Base-by-base conservation (phyloP, 1,140 invertebrate species). In the Harlomillsia oculata region DNA sequence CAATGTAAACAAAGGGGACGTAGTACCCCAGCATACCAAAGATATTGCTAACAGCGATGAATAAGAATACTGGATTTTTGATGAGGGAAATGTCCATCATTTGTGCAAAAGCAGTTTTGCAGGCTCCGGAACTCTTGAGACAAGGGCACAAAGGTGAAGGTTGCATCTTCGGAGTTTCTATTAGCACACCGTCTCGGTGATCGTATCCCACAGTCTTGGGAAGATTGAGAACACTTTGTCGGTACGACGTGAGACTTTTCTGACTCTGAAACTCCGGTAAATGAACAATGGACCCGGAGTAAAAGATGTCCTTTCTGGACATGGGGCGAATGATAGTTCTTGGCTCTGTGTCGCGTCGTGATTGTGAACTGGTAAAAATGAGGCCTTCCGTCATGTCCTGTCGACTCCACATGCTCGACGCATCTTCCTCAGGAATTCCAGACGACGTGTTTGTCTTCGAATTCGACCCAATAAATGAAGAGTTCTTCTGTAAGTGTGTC, bases 291-390 rank as follows among this genome's bases (percentile, higher is more conserved):
- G 89, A 93, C 23, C 95, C 94, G 13, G 92, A 91, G 75, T 98
- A 99, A 75, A 99, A 98, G 63, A 98, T 96, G 72, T 98, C 95
- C 72, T 96, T 96, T 39, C 92, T 77, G 5, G 92, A 95, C 70
- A 99, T 73, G 2, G 95, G 95, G 16, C 93, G 80, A 16, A 94
- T 83, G 73, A 94, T 86, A 57, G 80, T 72, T 5, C 78, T 48
- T n/a, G 62, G 60, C 18, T 51, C 45, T 5, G 75, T 70, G 14
- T 76, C 71, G 58, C 71, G 77, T n/a, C 71, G 69, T n/a, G n/a
- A n/a, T 56, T 74, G 74, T 37, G 75, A 76, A 1, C 72, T 75
- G 26, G 71, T 75, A 40, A 67, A 68, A 16, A 59, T 63, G 16
- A 69, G 41, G 14, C 67, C 66, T 52, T 69, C 68, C 16, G 45